Evolutionary conservation across 2,113 vertebrate genomes (phyloP), one percentile per base, ranked within the genome.

Genomic region (Xenopus laevis): DNA sequence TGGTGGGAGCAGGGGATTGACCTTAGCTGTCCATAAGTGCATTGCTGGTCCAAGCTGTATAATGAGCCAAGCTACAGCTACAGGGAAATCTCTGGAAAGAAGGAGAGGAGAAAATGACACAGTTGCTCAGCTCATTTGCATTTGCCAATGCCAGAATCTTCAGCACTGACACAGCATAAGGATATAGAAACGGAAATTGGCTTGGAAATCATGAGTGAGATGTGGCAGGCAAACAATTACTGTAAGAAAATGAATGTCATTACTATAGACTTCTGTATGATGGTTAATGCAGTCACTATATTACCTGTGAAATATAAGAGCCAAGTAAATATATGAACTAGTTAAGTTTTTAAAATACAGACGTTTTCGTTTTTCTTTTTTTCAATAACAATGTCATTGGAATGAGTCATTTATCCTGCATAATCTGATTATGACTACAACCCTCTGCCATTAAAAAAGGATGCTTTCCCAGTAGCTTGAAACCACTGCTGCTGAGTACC

Each of bases 181-280:
- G 58, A 75, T 77, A 70, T 64, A 77, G 59, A 63, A 77, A 57
- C 47, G 44, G 74, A 70, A 68, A 70, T 77, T 70, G 74, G 66
- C 45, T 77, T 70, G 67, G 67, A 67, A 70, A 70, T 52, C 66
- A 67, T 55, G 59, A 70, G 66, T 70, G 47, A 69, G 47, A 52
- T 12, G 58, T 64, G 66, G 30, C 66, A 69, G 58, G 57, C 65
- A 75, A 74, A 75, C 65, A 77, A 77, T 70, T 77, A 70, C 33
- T 69, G 27, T 57, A 64, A 47, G 59, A 45, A 77, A 77, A 75
- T 58, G 68, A 46, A 64, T 77, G 66, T 77, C 40, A 77, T 77
- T 70, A 59, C 50, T 63, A 70, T 18, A 77, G 67, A 55, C 70
- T 77, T 77, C 47, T 55, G 59, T 77, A 10, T 45, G 18, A 69